Base-by-base conservation (phyloP, 2,888 invertebrate genomes). In the Pheosia tremula region DNA sequence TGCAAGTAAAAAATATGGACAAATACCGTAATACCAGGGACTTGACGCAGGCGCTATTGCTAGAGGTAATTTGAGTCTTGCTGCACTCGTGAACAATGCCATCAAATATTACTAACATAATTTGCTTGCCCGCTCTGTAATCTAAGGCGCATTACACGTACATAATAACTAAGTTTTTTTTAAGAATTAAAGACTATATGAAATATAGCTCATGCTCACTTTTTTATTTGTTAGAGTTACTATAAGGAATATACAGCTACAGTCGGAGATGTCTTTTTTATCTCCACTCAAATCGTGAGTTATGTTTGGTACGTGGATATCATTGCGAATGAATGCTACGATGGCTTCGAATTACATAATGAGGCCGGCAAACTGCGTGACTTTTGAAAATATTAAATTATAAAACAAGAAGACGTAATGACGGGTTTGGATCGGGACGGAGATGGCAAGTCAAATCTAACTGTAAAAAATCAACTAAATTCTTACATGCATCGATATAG, bases 401-500 rank as follows among this genome's bases (percentile, higher is more conserved):
- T 79, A 69, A 75, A 79, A 80, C 76, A 79, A 79, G 74, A 75
- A 78, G 71, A 74, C 69, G 68, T 85, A 86, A 86, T 87, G 81
- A 85, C 77, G 77, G 84, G 83, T 80, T 81, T 69, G 74, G 72
- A 79, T 63, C 77, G 78, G 76, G 81, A 80, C 77, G 78, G 79
- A 76, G 79, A 79, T 74, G 72, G 79, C 75, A 77, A 81, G 74
- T 82, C 78, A 79, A 86, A 74, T 75, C 64, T 79, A 90, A 89
- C 90, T 86, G 91, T 89, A 87, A 66, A 81, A 70, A 81, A 82
- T 84, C 80, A 75, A 79, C 82, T 75, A 81, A 90, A 90, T 88
- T 90, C 88, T 82, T 82, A 81, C 84, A 85, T 89, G 86, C 86
- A 89, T 86, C 85, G 86, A 87, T 89, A 80, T 82, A 79, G 82